Percentiles rank a stretch among this genome's conserved stretches.
Evolutionary conservation across 2,113 vertebrate genomes (phyloP).

Genomic region (Ictalurus furcatus): DNA sequence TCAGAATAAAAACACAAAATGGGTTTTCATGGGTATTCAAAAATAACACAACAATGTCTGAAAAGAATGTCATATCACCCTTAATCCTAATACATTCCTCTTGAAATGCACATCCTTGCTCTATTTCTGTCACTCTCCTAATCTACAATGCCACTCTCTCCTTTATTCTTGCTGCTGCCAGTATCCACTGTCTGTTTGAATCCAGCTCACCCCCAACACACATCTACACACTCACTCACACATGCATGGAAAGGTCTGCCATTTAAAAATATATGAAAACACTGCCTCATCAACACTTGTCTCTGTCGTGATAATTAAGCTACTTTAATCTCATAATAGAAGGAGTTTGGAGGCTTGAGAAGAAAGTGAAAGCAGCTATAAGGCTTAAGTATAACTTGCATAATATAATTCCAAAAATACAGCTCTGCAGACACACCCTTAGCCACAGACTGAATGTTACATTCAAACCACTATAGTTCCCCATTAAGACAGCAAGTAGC

Average conservation of each 20-base stretch:
- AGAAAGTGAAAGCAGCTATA: neutral
- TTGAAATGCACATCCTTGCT: neutral
- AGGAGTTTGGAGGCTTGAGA: neutral
- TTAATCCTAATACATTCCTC: neutral
- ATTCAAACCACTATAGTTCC: neutral
- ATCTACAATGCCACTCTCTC: neutral
- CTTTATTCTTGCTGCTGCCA: neutral
- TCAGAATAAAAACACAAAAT: neutral
- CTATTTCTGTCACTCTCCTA: constrained; percentile 13
- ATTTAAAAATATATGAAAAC: constrained; percentile 26
- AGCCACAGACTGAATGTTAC: neutral
- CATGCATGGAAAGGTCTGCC: constrained; percentile 7
- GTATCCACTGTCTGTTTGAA: neutral
- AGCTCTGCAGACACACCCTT: neutral
- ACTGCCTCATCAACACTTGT: constrained; percentile 35
- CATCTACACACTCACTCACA: constrained; percentile 5
- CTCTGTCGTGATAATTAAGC: constrained; percentile 46
- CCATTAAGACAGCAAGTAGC: neutral
- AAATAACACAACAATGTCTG: neutral
- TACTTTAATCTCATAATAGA: constrained; percentile 25
- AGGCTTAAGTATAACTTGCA: constrained; percentile 3
- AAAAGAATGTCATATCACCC: neutral
- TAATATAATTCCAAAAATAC: neutral
- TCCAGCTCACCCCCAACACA: neutral
- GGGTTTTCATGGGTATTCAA: neutral